A percentile compares a stretch with the other conserved stretches of the same genome.
phyloP scores from a whole-genome alignment of 2,797 vertebrate species.

The Merluccius polli region DNA sequence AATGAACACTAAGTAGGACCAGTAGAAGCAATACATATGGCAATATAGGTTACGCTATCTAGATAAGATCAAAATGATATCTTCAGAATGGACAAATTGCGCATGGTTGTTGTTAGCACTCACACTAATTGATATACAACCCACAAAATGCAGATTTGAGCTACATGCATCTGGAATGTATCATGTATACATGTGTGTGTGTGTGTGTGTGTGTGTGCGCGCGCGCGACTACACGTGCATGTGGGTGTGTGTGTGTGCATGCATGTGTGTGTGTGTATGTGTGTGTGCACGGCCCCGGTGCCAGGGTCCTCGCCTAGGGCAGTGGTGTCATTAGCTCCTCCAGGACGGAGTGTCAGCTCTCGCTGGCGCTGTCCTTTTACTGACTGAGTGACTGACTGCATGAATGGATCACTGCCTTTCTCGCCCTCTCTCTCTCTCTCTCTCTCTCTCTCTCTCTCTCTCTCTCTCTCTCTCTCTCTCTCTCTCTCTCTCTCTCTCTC shows the following conservation, averaged over 20 bases:
- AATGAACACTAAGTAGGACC: background rate
- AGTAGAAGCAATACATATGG: background rate
- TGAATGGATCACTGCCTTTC: constrained; percentile 40
- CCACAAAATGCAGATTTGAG: background rate
- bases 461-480: constrained; percentile 2
- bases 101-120: no score
- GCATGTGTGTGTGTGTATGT: constrained; percentile 7
- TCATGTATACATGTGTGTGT: background rate
- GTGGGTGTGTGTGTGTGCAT: constrained; percentile 8
- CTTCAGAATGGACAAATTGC: no score
- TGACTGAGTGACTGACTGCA: constrained; percentile 17
- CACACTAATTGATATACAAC: no score
- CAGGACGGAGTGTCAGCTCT: constrained; percentile 36
- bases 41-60: background rate
- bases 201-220: background rate
- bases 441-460: constrained; percentile 19
- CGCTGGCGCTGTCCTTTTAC: constrained; percentile 36
- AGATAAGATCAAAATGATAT: background rate
- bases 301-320: constrained; percentile 37
- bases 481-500: constrained; percentile 12
- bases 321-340: constrained; percentile 44
- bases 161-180: background rate
- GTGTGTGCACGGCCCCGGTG: background rate
- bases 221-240: constrained; percentile 1
- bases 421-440: constrained; percentile 9